phyloP scores from a whole-genome alignment of 2,888 invertebrate genomes.

The Bembecia ichneumoniformis region DNA sequence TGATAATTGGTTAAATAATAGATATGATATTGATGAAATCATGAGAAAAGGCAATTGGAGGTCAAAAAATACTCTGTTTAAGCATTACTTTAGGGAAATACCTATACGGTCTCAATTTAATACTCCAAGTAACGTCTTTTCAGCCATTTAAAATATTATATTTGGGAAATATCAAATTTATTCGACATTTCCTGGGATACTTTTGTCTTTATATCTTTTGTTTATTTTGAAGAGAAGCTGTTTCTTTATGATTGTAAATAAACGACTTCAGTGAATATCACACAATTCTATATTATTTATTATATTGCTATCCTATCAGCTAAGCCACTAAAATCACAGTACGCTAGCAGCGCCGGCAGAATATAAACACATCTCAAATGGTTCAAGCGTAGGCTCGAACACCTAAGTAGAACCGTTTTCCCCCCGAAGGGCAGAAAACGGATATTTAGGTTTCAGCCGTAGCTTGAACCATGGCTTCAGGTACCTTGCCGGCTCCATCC shows the following conservation, averaged over 20 bases:
- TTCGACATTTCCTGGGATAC: not conserved
- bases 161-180: not conserved
- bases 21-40: slow-evolving; percentile 4
- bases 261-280: not conserved
- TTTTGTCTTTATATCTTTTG: not conserved
- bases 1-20: slow-evolving; percentile 2
- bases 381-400: slow-evolving; percentile 10
- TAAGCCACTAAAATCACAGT: not conserved
- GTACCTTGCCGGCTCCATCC: slow-evolving; percentile 12
- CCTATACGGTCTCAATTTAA: not conserved
- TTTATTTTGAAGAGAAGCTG: not conserved
- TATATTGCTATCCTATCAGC: too few species aligned
- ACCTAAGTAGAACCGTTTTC: slow-evolving; percentile 6
- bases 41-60: slow-evolving; percentile 7
- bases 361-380: slow-evolving; percentile 7
- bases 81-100: slow-evolving; percentile 5
- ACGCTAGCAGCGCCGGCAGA: slow-evolving; percentile 7
- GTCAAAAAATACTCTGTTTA: slow-evolving; percentile 6
- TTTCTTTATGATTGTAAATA: not conserved
- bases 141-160: not conserved
- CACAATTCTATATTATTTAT: too few species aligned
- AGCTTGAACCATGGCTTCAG: slow-evolving; percentile 8
- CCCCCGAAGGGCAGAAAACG: slow-evolving; percentile 9
- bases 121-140: not conserved
- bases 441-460: slow-evolving; percentile 10